phyloP scores from a whole-genome alignment of 1,140 invertebrate species.

The Trichoplusia ni region DNA sequence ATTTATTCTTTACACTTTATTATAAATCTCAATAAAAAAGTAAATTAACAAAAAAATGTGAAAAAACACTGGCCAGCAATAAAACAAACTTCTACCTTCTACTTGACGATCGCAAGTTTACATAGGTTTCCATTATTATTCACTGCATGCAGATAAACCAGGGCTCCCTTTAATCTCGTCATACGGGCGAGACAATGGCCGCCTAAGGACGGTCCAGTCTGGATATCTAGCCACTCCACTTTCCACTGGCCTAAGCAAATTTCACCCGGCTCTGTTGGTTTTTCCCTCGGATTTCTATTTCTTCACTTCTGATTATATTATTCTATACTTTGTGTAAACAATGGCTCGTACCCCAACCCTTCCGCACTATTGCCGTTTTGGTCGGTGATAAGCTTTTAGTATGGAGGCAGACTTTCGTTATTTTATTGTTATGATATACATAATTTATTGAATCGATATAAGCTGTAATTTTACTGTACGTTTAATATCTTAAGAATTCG shows the following conservation, averaged over 20 bases:
- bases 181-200: constrained; percentile 56
- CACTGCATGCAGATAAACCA: constrained; percentile 16
- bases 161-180: constrained; percentile 36
- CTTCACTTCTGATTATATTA: constrained; percentile 81
- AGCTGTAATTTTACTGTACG: too few relatives aligned
- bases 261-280: constrained; percentile 75
- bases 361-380: constrained; percentile 69
- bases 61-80: neutral
- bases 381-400: constrained; percentile 43
- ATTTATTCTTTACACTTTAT: too few relatives aligned
- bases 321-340: constrained; percentile 80
- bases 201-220: constrained; percentile 48
- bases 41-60: neutral
- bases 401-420: constrained; percentile 50
- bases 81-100: neutral
- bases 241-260: constrained; percentile 80
- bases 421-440: neutral
- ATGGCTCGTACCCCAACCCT: constrained; percentile 66
- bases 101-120: constrained; percentile 24
- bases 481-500: too few relatives aligned
- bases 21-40: neutral
- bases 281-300: constrained; percentile 79
- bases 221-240: constrained; percentile 66
- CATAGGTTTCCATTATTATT: constrained; percentile 25
- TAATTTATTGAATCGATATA: too few relatives aligned